phyloP scores from a whole-genome alignment of 2,888 invertebrate genomes.

The Drosophila percnosoma region DNA sequence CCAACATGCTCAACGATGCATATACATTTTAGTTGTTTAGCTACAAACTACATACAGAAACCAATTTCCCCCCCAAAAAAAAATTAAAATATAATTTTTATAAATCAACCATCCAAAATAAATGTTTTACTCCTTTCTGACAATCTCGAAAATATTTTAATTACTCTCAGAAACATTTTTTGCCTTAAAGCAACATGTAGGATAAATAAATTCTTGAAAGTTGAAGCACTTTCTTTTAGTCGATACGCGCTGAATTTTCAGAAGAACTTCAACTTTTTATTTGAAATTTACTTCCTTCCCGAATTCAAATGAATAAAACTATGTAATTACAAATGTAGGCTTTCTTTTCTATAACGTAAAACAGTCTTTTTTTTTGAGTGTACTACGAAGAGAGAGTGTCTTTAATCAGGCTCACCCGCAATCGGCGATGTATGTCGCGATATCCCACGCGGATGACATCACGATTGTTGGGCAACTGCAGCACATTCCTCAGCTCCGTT shows the following conservation, averaged over 20 bases:
- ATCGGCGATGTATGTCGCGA: slow-evolving; percentile 92
- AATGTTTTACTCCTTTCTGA: neutral
- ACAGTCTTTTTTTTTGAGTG: neutral
- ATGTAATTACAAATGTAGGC: neutral
- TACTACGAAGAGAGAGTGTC: neutral
- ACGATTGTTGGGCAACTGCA: slow-evolving; percentile 90
- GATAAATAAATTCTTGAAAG: neutral
- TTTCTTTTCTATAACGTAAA: neutral
- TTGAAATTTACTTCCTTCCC: neutral
- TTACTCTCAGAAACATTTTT: neutral
- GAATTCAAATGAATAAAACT: neutral
- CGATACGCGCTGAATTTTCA: neutral
- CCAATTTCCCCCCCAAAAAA: neutral
- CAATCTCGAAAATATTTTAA: neutral
- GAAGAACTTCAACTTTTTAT: neutral
- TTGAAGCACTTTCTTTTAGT: neutral
- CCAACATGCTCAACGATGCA: slow-evolving; percentile 65
- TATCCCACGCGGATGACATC: slow-evolving; percentile 91
- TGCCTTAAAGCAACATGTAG: neutral
- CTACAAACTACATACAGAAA: neutral
- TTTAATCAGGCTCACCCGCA: slow-evolving; percentile 88
- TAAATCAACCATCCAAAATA: neutral
- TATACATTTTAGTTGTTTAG: slow-evolving; percentile 50
- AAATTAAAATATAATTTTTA: neutral
- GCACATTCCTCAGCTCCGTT: slow-evolving; percentile 89